Evolutionary conservation across 2,113 vertebrate genomes (phyloP), one percentile per base, ranked within the genome.

Genomic region (Sitta europaea): DNA sequence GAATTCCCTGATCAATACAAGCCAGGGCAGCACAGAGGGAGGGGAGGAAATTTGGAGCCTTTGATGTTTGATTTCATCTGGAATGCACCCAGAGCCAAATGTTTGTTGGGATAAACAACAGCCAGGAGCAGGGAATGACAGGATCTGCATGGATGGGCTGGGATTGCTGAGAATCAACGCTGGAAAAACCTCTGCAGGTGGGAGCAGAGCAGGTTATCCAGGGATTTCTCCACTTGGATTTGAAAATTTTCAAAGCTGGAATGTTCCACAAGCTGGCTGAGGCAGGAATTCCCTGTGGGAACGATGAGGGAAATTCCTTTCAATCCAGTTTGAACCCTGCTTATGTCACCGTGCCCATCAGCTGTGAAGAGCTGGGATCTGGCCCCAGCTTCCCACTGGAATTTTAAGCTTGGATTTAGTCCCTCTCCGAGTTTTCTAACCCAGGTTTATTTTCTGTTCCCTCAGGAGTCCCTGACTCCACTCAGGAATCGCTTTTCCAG

Each of bases 51-150:
- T 13, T 5, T 4, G 2, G 38, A 33, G 25, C 74, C 87, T 96
- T 95, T 92, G 90, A 96, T 94, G 76, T 87, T 68, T n/a, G 29
- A 9, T 67, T 84, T 93, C 91, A 94, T 90, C 91, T 86, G 88
- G 74, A 89, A 92, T 62, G 61, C 80, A 91, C 66, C 27, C 59
- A 54, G 70, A 94, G 71, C 57, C 94, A 81, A 93, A 82, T 48
- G 80, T 61, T 68, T n/a, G n/a, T 61, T 50, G 25, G 90, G 58
- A 86, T 92, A 92, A 96, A 91, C 92, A 92, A 54, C 75, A 81
- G 92, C 78, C 90, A 72, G 90, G 73, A 59, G 77, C 48, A 50
- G 86, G 91, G 88, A 77, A 70, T 40, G 89, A 88, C 42, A 45
- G 27, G 27, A 53, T 78, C 83, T 89, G 77, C 77, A n/a, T 33